Percentiles rank a stretch among this genome's conserved stretches.
These are phyloP conservation scores for Cyanoderma ruficeps DNA, from an alignment of 2,113 vertebrate species.

Conservation along the genomic window DNA sequence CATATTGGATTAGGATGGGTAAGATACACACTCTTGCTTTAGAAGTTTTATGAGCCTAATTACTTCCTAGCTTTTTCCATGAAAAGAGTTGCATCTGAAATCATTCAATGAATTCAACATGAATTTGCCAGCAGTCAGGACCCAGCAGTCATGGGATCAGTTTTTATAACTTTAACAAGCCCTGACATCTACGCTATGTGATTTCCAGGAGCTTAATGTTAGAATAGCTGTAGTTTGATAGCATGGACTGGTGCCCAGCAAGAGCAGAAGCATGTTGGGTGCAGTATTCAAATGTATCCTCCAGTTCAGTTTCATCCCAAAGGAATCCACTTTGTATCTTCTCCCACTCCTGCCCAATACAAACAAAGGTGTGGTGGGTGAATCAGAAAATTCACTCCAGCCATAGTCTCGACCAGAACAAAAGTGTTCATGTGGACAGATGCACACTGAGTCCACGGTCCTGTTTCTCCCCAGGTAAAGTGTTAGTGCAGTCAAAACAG, in stretches of 20 bases:
- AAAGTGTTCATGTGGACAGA: neutral
- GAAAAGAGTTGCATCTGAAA: neutral
- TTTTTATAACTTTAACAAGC: neutral
- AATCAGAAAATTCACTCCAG: neutral
- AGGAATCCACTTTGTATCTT: neutral
- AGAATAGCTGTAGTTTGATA: neutral
- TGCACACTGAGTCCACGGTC: neutral
- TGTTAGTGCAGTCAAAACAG: neutral
- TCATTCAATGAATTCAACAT: neutral
- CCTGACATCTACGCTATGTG: neutral
- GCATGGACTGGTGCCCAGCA: neutral
- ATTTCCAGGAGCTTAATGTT: neutral
- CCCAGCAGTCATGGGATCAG: neutral
- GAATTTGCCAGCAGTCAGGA: neutral
- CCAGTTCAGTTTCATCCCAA: neutral
- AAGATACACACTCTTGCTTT: neutral
- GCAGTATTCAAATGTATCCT: neutral
- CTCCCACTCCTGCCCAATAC: neutral
- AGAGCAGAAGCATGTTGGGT: neutral
- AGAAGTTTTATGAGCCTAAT: neutral
- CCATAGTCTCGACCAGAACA: neutral
- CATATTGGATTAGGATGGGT: neutral
- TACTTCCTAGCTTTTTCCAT: neutral
- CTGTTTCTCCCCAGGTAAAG: neutral
- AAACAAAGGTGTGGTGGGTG: rapidly evolving